phyloP scores from a whole-genome alignment of 2,113 vertebrate genomes.

The Ciconia stormi region DNA sequence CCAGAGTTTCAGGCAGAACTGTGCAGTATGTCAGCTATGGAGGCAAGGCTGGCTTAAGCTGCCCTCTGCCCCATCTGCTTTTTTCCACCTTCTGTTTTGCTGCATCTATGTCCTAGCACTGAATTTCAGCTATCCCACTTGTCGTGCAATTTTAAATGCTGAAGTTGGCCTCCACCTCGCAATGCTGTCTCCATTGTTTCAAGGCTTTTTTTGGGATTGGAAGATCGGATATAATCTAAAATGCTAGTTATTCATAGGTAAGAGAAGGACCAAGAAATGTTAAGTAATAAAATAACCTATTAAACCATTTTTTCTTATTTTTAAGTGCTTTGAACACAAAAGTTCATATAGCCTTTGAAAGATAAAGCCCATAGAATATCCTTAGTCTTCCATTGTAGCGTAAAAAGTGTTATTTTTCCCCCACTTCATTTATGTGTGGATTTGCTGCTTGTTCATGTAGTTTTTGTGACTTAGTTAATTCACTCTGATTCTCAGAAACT shows the following conservation, averaged over 20 bases:
- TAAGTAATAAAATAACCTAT: background rate
- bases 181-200: background rate
- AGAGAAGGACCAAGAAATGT: background rate
- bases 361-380: background rate
- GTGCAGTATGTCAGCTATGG: background rate
- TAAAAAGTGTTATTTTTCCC: background rate
- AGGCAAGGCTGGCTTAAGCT: background rate
- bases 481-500: background rate
- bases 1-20: background rate
- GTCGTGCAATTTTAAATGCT: background rate
- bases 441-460: background rate
- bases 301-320: background rate
- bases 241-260: background rate
- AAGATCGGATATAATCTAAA: background rate
- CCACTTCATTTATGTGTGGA: background rate
- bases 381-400: background rate
- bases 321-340: background rate
- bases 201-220: background rate
- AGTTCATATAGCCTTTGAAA: background rate
- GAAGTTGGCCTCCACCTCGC: background rate
- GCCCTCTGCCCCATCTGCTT: background rate
- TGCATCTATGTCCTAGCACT: background rate
- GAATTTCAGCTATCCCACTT: background rate
- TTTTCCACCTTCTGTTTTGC: background rate
- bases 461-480: background rate